These are phyloP conservation scores for Bubalus kerabau DNA, from an alignment of 2,113 vertebrate species.

Conservation along the genomic window DNA sequence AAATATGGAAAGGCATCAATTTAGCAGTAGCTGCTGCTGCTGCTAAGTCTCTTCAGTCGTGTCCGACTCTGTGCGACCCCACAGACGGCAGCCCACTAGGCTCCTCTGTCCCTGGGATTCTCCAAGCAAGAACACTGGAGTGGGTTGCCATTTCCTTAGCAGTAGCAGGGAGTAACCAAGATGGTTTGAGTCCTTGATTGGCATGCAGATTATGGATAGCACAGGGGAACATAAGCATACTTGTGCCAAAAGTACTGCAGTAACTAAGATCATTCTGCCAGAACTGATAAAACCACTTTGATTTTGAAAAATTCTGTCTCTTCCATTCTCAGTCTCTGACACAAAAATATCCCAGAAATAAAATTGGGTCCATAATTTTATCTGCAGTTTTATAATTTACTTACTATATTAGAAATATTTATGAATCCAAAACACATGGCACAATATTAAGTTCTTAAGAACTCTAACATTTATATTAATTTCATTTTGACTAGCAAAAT, in stretches of 20 bases:
- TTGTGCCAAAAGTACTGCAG: not conserved
- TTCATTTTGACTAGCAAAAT: slow-evolving; percentile 10
- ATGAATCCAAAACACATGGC: not conserved
- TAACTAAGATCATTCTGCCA: not conserved
- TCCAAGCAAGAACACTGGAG: too few species aligned
- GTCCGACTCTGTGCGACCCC: too few species aligned
- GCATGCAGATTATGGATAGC: not conserved
- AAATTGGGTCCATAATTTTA: not conserved
- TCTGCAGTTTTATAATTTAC: not conserved
- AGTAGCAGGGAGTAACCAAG: not conserved
- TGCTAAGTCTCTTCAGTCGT: too few species aligned
- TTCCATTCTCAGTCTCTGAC: not conserved
- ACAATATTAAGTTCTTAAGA: not conserved
- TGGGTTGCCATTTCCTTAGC: not conserved
- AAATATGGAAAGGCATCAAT: not conserved
- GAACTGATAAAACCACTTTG: not conserved
- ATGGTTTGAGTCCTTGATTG: not conserved
- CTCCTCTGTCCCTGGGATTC: too few species aligned
- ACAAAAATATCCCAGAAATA: not conserved
- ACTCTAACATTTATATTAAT: not conserved
- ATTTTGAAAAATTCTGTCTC: not conserved
- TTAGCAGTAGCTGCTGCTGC: not conserved
- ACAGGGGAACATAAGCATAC: not conserved
- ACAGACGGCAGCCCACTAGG: too few species aligned
- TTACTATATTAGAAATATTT: not conserved